Percentiles rank a stretch among this genome's conserved stretches.
These are phyloP conservation scores for Eptesicus fuscus DNA, from an alignment of 2,113 vertebrate genomes.

Conservation along the genomic window DNA sequence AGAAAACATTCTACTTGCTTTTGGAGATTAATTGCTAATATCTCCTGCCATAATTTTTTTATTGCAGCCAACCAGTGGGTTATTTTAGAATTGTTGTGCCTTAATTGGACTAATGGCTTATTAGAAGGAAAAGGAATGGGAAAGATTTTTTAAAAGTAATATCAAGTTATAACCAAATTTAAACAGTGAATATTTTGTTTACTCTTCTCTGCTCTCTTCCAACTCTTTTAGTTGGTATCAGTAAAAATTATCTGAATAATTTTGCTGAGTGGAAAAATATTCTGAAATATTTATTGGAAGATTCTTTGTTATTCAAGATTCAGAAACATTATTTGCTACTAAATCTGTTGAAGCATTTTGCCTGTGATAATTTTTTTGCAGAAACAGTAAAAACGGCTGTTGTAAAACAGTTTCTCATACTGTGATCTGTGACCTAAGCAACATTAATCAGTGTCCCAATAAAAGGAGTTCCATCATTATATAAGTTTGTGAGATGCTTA, in stretches of 20 bases:
- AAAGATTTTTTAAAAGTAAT: neutral
- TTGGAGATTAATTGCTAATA: neutral
- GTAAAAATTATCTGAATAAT: constrained; percentile 16
- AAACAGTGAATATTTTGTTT: neutral
- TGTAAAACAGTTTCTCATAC: neutral
- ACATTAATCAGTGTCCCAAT: neutral
- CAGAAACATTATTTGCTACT: neutral
- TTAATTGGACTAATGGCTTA: constrained; percentile 18
- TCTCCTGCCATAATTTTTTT: neutral
- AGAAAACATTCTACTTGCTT: constrained; percentile 1
- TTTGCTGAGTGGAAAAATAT: constrained; percentile 25
- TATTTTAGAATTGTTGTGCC: constrained; percentile 45
- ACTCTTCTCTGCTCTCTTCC: neutral
- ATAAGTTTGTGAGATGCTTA: neutral
- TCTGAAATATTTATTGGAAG: neutral
- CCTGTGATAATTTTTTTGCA: neutral
- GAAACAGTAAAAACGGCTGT: neutral
- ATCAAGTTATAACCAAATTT: neutral
- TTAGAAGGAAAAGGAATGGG: neutral
- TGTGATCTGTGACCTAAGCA: constrained; percentile 12
- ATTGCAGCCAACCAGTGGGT: neutral
- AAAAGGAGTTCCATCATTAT: constrained; percentile 37
- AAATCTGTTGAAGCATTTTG: neutral
- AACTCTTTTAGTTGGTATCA: constrained; percentile 1
- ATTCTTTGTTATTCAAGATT: constrained; percentile 21